Base-by-base conservation (phyloP, 2,888 invertebrate genomes). In the Argyra leucocephala region DNA sequence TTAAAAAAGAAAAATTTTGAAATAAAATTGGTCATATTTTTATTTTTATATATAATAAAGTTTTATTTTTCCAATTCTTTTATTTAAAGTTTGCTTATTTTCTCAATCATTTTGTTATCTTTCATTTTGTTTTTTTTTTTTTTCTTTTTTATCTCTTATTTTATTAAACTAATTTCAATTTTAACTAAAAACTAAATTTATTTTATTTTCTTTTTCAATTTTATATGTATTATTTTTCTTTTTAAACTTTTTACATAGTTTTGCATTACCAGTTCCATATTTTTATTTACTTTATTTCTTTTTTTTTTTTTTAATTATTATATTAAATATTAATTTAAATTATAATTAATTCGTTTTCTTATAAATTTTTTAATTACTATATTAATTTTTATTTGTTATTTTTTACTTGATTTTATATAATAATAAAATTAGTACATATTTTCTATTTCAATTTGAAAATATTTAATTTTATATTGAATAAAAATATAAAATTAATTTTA, bases 1-100 rank as follows among this genome's bases (percentile, higher is more conserved):
- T n/a, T n/a, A n/a, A n/a, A n/a, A n/a, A n/a, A n/a, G n/a, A n/a
- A n/a, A n/a, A n/a, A n/a, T n/a, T n/a, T n/a, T n/a, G n/a, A n/a
- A n/a, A n/a, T n/a, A n/a, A n/a, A n/a, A n/a, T n/a, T n/a, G n/a
- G n/a, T n/a, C n/a, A 31, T 31, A 31, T 31, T 31, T n/a, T 48
- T 48, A 48, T 48, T 15, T 48, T 48, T 48, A 48, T 48, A 48
- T 48, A 48, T 48, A 48, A 48, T 48, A 48, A 48, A 48, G 12
- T 48, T 48, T 48, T 48, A 48, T 48, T 48, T 31, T 48, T 48
- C 48, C 48, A 48, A 48, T 48, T 48, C 18, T 48, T 48, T 48
- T 48, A 18, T 31, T 31, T 31, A 10, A 31, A 31, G 12, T 48
- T 48, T 48, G 9, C 48, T 48, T 48, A 18, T 1, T 18, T 48